Evolutionary conservation across 2,888 invertebrate genomes (phyloP).

Genomic region (Pachycephus smyrnensis): DNA sequence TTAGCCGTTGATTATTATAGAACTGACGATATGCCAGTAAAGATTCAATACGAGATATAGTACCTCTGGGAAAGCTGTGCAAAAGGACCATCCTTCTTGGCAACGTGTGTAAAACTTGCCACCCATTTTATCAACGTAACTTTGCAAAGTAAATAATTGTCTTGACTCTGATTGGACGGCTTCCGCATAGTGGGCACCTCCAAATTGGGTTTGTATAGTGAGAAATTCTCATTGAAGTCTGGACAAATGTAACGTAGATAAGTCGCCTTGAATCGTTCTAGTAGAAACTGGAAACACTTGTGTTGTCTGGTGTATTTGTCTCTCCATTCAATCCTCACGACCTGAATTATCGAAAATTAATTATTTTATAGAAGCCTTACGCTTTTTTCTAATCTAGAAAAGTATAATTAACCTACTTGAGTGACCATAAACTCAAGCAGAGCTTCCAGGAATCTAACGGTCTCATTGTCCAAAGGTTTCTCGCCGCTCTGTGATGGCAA

Average conservation of each 20-base stretch:
- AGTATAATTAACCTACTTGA: conserved; percentile 69
- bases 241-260: conserved; percentile 94
- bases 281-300: conserved; percentile 88
- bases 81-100: conserved; percentile 72
- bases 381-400: conserved; percentile 1
- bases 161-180: conserved; percentile 69
- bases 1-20: too few relatives aligned
- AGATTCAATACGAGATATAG: background rate
- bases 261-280: conserved; percentile 91
- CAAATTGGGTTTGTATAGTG: conserved; percentile 85
- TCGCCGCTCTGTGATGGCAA: conserved; percentile 87
- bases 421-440: conserved; percentile 92
- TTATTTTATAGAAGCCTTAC: conserved; percentile 15
- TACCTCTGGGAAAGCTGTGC: conserved; percentile 58
- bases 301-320: conserved; percentile 85
- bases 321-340: conserved; percentile 91
- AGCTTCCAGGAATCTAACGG: conserved; percentile 88
- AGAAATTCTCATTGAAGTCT: conserved; percentile 82
- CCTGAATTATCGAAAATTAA: conserved; percentile 60
- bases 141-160: conserved; percentile 77
- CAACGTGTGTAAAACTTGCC: conserved; percentile 84
- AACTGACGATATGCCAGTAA: background rate
- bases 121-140: conserved; percentile 93
- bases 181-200: conserved; percentile 82
- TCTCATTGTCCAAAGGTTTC: conserved; percentile 85